These are phyloP conservation scores for Papilio polyxenes DNA, from an alignment of 1,140 invertebrate species.

Conservation along the genomic window DNA sequence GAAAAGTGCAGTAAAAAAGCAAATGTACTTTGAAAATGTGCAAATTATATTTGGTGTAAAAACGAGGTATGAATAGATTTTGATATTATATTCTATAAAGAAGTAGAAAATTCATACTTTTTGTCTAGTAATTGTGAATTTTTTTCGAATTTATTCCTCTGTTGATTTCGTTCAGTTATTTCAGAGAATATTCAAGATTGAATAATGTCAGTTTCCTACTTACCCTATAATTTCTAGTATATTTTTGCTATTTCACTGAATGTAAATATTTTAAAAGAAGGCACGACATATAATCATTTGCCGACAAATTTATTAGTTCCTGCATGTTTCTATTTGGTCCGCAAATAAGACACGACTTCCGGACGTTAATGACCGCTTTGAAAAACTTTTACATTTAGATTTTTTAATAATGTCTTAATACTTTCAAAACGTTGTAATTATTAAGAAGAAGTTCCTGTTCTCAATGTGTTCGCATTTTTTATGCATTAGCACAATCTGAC, in stretches of 20 bases:
- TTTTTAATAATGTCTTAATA: constrained; percentile 8
- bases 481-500: too few relatives aligned
- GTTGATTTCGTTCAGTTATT: not conserved
- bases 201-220: not conserved
- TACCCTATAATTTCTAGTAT: not conserved
- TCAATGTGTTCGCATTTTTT: not conserved
- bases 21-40: not conserved
- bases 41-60: not conserved
- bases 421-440: not conserved
- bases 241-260: not conserved
- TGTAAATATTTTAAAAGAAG: not conserved
- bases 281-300: constrained; percentile 1
- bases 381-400: not conserved
- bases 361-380: constrained; percentile 32
- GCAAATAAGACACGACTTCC: constrained; percentile 37
- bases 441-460: constrained; percentile 4
- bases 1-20: not conserved
- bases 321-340: constrained; percentile 31
- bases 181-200: not conserved
- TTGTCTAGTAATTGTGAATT: not conserved
- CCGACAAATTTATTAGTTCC: constrained; percentile 39
- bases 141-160: not conserved
- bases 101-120: not conserved
- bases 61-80: not conserved
- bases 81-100: not conserved